Evolutionary conservation across 2,888 invertebrate genomes (phyloP).

Genomic region (Emmelina monodactyla): DNA sequence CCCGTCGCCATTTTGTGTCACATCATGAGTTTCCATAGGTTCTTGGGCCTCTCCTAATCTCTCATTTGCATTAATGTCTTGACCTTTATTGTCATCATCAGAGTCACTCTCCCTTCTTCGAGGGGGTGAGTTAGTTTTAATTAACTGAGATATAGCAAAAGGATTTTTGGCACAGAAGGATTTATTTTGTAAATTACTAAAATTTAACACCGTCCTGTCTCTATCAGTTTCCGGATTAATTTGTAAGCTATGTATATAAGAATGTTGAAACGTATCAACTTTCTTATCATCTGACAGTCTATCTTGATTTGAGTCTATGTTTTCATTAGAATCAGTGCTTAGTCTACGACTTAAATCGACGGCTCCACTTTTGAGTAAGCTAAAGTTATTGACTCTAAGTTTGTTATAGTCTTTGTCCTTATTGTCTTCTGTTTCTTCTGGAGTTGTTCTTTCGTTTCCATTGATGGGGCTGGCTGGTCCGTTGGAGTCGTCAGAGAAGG

Average conservation of each 20-base stretch:
- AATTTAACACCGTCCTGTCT: conserved; percentile 50
- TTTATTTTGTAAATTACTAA: conserved; percentile 60
- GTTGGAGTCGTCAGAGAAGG: conserved; percentile 59
- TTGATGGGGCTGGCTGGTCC: conserved; percentile 44
- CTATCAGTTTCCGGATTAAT: conserved; percentile 40
- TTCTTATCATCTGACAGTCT: conserved; percentile 51
- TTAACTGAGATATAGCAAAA: conserved; percentile 63
- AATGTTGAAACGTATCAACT: conserved; percentile 53
- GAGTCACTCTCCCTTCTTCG: conserved; percentile 61
- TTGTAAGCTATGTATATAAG: conserved; percentile 59
- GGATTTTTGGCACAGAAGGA: conserved; percentile 66
- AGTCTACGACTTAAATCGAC: conserved; percentile 60
- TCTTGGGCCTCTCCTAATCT: conserved; percentile 44
- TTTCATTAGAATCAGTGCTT: conserved; percentile 61
- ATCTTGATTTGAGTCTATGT: conserved; percentile 56
- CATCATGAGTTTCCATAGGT: conserved; percentile 34
- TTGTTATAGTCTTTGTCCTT: conserved; percentile 39
- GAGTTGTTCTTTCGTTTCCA: conserved; percentile 46
- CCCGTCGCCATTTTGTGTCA: conserved; percentile 46
- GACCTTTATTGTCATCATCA: conserved; percentile 55
- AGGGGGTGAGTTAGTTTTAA: conserved; percentile 61
- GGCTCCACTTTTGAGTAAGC: conserved; percentile 52
- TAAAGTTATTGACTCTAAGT: conserved; percentile 59
- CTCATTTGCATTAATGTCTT: conserved; percentile 56
- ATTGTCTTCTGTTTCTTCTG: conserved; percentile 39